Evolutionary conservation across 2,797 vertebrate genomes (phyloP), one percentile per base, ranked within the genome.

Genomic region (Muscicapa comitata): DNA sequence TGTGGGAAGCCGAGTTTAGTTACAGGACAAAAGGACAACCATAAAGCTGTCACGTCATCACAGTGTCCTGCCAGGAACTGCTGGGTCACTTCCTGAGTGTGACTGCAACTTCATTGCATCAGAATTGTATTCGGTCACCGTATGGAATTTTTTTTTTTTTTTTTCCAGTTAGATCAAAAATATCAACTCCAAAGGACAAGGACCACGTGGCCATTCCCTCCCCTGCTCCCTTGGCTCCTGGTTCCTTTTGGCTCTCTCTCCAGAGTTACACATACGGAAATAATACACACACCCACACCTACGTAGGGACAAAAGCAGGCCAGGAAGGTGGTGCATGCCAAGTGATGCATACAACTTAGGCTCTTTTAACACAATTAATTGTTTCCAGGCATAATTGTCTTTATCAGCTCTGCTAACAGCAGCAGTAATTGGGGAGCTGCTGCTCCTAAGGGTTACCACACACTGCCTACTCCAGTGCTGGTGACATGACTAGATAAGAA

Each of bases 341-440:
- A 57, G 61, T 37, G 43, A 88, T 48, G 84, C 40, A 28, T 51
- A 20, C 33, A 91, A 23, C 40, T 84, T 16, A 17, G 35, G 51
- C 63, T 75, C 26, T n/a, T 65, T 70, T 86, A 87, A 73, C 71
- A 58, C 81, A 83, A 65, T 89, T 91, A 77, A 87, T 94, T 86
- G 54, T 93, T 94, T 88, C 77, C 79, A 91, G 70, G 47, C 55
- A 29, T 90, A 93, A 93, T 90, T 94, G 53, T 53, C 83, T 55
- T 93, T 88, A 95, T 93, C 94, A 94, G 58, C 70, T 50, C 25
- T 18, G 72, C 65, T 86, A 80, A 83, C 58, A 71, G 77, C 47
- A 63, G 73, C 17, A 37, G 85, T 86, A 86, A 90, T 29, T 81
- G 79, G 79, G 43, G 65, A 94, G 42, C 38, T 77, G 33, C 57